Conservation (phyloP, 2,888 invertebrate genomes). For the Drosophila meridiana region DNA sequence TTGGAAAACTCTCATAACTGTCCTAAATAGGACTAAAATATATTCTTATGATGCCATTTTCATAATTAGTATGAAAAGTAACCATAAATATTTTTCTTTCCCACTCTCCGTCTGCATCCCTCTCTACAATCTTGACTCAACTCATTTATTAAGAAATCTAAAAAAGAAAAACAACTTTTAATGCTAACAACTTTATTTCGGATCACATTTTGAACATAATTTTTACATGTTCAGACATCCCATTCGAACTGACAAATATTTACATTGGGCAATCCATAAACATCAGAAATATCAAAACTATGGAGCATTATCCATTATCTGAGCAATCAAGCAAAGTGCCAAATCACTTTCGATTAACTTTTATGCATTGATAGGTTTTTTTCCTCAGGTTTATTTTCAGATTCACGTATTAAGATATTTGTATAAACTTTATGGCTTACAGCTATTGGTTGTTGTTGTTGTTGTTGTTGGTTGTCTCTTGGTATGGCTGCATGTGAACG, state of each 20-base stretch:
- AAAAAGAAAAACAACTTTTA: background rate
- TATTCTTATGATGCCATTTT: background rate
- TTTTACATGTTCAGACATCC: no score
- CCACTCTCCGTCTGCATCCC: background rate
- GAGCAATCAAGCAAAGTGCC: slow-evolving; percentile 19
- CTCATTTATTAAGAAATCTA: background rate
- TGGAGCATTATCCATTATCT: slow-evolving; percentile 26
- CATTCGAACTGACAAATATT: slow-evolving; percentile 8
- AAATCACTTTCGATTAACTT: slow-evolving; percentile 36
- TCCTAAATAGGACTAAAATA: background rate
- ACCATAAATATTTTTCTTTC: background rate
- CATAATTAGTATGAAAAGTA: background rate
- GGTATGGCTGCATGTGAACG: slow-evolving; percentile 50
- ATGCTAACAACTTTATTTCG: background rate
- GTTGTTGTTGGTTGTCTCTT: slow-evolving; percentile 12
- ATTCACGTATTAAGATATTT: slow-evolving; percentile 7
- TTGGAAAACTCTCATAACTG: no score
- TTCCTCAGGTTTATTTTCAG: background rate
- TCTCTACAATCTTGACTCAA: background rate
- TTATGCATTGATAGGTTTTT: slow-evolving; percentile 39
- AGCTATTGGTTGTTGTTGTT: background rate
- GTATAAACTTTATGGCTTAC: background rate
- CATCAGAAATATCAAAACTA: background rate
- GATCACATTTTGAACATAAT: background rate
- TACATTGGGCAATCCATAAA: slow-evolving; percentile 37